Evolutionary conservation across 2,113 vertebrate genomes (phyloP).

Genomic region (Brienomyrus brachyistius): DNA sequence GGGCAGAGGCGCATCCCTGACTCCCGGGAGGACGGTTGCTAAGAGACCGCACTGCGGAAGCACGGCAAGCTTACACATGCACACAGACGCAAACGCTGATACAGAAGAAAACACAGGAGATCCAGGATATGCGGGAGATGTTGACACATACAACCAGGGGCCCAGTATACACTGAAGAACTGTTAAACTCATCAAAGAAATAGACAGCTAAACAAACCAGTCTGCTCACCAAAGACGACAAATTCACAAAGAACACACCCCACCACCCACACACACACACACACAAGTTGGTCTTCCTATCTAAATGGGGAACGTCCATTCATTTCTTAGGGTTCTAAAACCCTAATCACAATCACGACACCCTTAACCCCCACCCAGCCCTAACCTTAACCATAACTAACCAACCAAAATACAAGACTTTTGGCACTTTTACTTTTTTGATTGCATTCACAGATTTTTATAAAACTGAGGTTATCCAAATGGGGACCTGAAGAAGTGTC

Average conservation of each 20-base stretch:
- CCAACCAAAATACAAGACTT: too few relatives aligned
- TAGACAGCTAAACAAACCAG: neutral
- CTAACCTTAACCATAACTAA: too few relatives aligned
- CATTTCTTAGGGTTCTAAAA: too few relatives aligned
- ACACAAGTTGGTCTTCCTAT: neutral
- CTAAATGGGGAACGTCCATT: too few relatives aligned
- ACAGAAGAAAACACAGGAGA: neutral
- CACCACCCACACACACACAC: neutral
- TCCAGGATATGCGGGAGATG: neutral
- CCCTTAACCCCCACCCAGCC: too few relatives aligned
- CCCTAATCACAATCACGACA: too few relatives aligned
- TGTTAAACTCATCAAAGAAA: neutral
- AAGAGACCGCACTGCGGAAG: neutral
- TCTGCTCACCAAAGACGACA: neutral
- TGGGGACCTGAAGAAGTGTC: too few relatives aligned
- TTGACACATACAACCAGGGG: neutral
- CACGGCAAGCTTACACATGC: neutral
- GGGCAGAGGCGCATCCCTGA: neutral
- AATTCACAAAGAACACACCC: neutral
- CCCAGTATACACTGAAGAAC: neutral
- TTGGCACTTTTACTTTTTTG: too few relatives aligned
- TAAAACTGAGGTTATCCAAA: too few relatives aligned
- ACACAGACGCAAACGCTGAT: neutral
- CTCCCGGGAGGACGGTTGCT: slow-evolving; percentile 13
- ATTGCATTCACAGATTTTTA: too few relatives aligned